Evolutionary conservation across 2,113 vertebrate species (phyloP).

Genomic region (Beaufortia kweichowensis): DNA sequence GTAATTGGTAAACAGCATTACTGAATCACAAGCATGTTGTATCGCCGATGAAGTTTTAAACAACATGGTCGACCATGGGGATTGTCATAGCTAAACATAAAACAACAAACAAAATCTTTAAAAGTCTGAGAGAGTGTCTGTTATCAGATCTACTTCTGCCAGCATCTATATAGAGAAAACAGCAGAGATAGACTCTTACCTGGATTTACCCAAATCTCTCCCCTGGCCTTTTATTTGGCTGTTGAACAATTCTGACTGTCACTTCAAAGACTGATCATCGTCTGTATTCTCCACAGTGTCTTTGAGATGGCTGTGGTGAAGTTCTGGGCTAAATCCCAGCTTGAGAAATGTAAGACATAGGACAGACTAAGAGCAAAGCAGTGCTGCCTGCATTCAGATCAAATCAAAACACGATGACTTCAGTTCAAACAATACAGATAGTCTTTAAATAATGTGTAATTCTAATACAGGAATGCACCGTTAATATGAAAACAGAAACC

Average conservation of each 20-base stretch:
- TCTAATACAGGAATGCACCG: no score
- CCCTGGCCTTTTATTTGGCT: constrained; percentile 5
- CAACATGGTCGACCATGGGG: neutral
- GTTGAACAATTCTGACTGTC: constrained; percentile 49
- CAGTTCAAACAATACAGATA: no score
- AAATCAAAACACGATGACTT: neutral
- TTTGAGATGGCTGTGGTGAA: neutral
- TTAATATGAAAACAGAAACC: no score
- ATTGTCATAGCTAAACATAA: neutral
- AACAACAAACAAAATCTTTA: neutral
- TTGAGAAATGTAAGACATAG: neutral
- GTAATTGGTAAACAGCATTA: no score
- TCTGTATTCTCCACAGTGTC: neutral
- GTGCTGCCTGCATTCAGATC: neutral
- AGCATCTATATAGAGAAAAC: constrained; percentile 13
- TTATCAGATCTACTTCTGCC: neutral
- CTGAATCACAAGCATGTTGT: neutral
- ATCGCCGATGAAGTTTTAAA: neutral
- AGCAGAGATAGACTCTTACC: constrained; percentile 33
- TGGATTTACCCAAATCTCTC: constrained; percentile 57
- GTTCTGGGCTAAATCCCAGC: constrained; percentile 1
- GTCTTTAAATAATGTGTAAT: no score
- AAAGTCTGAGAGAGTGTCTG: neutral
- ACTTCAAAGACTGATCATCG: constrained; percentile 54
- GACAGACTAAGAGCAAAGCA: neutral